Evolutionary conservation across 2,113 vertebrate species (phyloP).

Genomic region (Centropus bengalensis): DNA sequence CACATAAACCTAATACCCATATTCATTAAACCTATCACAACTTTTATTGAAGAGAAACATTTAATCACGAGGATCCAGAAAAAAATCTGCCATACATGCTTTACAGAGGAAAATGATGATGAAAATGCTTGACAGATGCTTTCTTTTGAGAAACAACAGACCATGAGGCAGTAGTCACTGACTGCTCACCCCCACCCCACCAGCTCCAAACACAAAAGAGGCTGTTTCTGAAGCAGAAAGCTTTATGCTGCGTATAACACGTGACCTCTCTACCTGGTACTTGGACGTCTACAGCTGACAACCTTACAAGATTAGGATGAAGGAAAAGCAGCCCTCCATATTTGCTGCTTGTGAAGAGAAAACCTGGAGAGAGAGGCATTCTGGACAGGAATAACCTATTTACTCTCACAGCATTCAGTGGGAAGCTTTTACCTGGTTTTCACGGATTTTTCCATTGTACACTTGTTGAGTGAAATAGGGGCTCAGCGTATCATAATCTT

Average conservation of each 20-base stretch:
- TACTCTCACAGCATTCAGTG: background rate
- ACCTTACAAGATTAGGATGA: background rate
- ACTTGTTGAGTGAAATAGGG: slow-evolving; percentile 77
- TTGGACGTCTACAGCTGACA: background rate
- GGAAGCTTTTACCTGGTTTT: slow-evolving; percentile 73
- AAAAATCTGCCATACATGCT: background rate
- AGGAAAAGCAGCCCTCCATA: background rate
- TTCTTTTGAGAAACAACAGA: background rate
- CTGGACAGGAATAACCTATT: background rate
- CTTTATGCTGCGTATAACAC: background rate
- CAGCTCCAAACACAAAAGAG: background rate
- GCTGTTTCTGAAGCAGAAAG: background rate
- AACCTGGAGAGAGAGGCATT: background rate
- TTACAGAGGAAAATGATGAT: background rate
- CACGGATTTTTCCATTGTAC: slow-evolving; percentile 73
- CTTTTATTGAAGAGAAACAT: background rate
- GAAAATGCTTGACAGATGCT: background rate
- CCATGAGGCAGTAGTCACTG: background rate
- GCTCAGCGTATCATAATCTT: slow-evolving; percentile 81
- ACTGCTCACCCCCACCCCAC: too few relatives aligned
- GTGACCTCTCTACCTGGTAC: background rate
- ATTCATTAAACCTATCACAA: background rate
- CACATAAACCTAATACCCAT: background rate
- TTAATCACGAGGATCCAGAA: background rate
- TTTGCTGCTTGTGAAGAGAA: background rate